Evolutionary conservation across 2,888 invertebrate genomes (phyloP).

Genomic region (Yponomeuta cagnagella): DNA sequence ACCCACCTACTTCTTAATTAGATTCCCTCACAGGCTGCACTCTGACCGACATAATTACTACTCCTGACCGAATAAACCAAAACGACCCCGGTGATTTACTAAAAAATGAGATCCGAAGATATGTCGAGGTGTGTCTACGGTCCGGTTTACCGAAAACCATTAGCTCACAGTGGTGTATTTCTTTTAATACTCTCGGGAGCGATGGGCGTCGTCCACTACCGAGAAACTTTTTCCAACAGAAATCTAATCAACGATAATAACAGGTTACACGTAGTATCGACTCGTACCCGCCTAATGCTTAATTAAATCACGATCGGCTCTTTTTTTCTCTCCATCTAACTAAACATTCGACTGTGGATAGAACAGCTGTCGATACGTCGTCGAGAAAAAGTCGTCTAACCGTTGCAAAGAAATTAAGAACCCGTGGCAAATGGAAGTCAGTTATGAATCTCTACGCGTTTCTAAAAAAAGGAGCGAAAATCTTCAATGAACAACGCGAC

Average conservation of each 20-base stretch:
- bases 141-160: slow-evolving; percentile 75
- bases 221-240: slow-evolving; percentile 74
- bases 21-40: slow-evolving; percentile 70
- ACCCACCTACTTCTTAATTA: slow-evolving; percentile 65
- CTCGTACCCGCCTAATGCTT: slow-evolving; percentile 60
- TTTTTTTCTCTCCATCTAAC: slow-evolving; percentile 37
- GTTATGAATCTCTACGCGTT: slow-evolving; percentile 26
- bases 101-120: slow-evolving; percentile 60
- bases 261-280: slow-evolving; percentile 69
- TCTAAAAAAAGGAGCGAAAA: slow-evolving; percentile 18
- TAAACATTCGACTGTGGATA: slow-evolving; percentile 32
- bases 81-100: slow-evolving; percentile 65
- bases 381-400: slow-evolving; percentile 20
- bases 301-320: slow-evolving; percentile 68
- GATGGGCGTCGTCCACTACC: slow-evolving; percentile 74
- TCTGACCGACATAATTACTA: slow-evolving; percentile 74
- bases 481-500: slow-evolving; percentile 36
- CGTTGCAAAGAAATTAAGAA: slow-evolving; percentile 27
- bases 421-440: not conserved
- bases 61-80: slow-evolving; percentile 67
- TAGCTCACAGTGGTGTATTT: slow-evolving; percentile 69
- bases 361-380: slow-evolving; percentile 40
- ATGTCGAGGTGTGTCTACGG: slow-evolving; percentile 61
- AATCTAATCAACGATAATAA: slow-evolving; percentile 76
- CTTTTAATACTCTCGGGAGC: slow-evolving; percentile 71